These are phyloP conservation scores for Bombylius major DNA, from an alignment of 2,888 invertebrate genomes.

Conservation along the genomic window DNA sequence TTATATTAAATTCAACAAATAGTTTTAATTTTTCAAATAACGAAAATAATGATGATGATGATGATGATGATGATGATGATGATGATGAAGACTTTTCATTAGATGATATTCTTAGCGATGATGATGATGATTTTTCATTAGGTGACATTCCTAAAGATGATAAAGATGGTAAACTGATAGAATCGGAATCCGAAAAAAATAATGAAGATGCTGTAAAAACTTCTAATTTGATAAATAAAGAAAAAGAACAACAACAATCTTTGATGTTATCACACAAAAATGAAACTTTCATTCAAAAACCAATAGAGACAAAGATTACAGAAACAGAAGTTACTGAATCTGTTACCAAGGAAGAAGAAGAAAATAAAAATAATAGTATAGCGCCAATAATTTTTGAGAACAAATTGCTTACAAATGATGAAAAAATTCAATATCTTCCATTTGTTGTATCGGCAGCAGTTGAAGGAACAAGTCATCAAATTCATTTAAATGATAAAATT, in stretches of 20 bases:
- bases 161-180: neutral
- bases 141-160: neutral
- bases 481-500: neutral
- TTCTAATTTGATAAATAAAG: neutral
- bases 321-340: too few relatives aligned
- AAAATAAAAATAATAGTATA: too few relatives aligned
- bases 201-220: neutral
- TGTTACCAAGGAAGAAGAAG: too few relatives aligned
- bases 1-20: neutral
- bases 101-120: neutral
- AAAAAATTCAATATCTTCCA: conserved; percentile 25
- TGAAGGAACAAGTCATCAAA: neutral
- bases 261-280: too few relatives aligned
- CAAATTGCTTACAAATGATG: conserved; percentile 27
- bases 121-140: neutral
- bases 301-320: too few relatives aligned
- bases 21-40: neutral
- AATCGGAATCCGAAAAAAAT: neutral
- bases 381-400: conserved; percentile 28
- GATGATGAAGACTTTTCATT: too few relatives aligned
- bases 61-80: too few relatives aligned
- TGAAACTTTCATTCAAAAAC: too few relatives aligned
- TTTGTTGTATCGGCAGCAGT: neutral
- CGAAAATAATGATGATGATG: neutral
- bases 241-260: too few relatives aligned